Evolutionary conservation across 2,113 vertebrate genomes (phyloP).

Genomic region (Misgurnus anguillicaudatus): DNA sequence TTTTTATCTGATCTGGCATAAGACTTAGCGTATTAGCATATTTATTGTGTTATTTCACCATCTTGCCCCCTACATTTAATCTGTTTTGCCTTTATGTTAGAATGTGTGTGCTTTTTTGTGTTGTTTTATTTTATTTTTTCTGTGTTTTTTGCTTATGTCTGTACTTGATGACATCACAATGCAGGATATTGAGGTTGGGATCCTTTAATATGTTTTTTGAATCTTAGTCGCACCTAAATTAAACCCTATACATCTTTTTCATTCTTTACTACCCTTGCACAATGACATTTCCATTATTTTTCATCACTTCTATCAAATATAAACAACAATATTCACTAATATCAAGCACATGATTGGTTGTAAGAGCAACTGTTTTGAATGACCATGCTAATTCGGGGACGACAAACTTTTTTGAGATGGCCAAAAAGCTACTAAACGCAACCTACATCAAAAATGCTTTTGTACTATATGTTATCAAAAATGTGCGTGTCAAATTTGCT

Average conservation of each 20-base stretch:
- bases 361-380: slow-evolving; percentile 17
- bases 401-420: no score
- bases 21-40: neutral
- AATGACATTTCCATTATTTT: neutral
- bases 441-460: no score
- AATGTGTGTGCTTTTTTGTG: neutral
- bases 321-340: neutral
- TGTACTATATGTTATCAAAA: no score
- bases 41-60: neutral
- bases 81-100: neutral
- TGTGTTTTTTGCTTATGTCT: slow-evolving; percentile 61
- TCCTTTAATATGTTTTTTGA: slow-evolving; percentile 20
- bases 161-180: slow-evolving; percentile 59
- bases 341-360: neutral
- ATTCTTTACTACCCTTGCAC: neutral
- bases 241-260: neutral
- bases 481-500: no score
- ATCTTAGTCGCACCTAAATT: no score
- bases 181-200: slow-evolving; percentile 79
- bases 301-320: neutral
- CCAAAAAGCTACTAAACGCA: no score
- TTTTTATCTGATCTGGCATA: neutral
- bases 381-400: neutral
- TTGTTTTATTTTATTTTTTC: slow-evolving; percentile 3
- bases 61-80: neutral